Evolutionary conservation across 2,888 invertebrate genomes (phyloP).

Genomic region (Stenoptilia bipunctidactyla): DNA sequence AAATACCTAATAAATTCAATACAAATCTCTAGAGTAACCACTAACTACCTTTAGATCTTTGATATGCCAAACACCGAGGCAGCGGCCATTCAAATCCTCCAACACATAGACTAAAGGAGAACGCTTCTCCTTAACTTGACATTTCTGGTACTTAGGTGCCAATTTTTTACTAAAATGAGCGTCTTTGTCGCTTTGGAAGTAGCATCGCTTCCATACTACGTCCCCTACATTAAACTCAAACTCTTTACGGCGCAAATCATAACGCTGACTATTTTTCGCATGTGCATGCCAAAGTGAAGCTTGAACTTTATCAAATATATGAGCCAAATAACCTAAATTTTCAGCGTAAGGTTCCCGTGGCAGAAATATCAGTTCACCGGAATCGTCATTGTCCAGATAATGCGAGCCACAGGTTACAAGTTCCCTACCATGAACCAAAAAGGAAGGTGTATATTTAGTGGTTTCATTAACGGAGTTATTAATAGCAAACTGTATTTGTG

Average conservation of each 20-base stretch:
- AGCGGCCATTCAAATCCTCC: background rate
- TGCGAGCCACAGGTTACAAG: constrained; percentile 8
- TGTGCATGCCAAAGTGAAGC: constrained; percentile 2
- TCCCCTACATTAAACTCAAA: constrained; percentile 16
- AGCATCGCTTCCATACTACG: constrained; percentile 13
- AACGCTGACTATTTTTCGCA: constrained; percentile 3
- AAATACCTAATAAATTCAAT: too few relatives aligned
- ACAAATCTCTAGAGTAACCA: background rate
- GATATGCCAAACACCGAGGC: background rate
- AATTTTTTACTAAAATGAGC: constrained; percentile 16
- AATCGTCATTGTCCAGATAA: constrained; percentile 4
- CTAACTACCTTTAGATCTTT: background rate
- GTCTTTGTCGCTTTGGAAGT: constrained; percentile 16
- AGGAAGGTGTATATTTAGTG: constrained; percentile 11
- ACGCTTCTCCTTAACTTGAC: background rate
- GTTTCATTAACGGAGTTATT: constrained; percentile 18
- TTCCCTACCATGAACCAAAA: constrained; percentile 9
- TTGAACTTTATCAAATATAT: constrained; percentile 6
- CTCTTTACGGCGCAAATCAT: constrained; percentile 11
- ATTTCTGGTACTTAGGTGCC: constrained; percentile 16
- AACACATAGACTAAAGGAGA: background rate
- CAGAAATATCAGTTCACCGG: constrained; percentile 1
- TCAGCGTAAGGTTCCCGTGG: constrained; percentile 10
- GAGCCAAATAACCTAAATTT: constrained; percentile 4
- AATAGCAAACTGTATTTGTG: constrained; percentile 16